These are phyloP conservation scores for Samia ricini DNA, from an alignment of 1,140 invertebrate genomes.

Conservation along the genomic window DNA sequence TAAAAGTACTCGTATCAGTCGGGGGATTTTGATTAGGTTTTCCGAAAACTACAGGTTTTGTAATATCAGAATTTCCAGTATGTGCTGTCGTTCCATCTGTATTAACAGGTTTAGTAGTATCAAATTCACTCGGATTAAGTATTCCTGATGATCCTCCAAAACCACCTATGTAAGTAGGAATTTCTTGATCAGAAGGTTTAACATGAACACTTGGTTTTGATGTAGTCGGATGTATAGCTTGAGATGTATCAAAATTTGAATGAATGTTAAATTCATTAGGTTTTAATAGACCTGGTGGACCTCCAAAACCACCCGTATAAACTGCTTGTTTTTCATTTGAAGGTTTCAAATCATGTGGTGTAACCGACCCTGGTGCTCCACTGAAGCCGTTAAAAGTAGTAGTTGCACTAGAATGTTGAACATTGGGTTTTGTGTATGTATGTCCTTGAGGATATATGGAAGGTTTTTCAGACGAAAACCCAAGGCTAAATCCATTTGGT, in stretches of 20 bases:
- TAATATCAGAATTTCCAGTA: background rate
- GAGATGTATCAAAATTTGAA: background rate
- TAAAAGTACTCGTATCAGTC: constrained; percentile 17
- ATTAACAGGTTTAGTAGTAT: background rate
- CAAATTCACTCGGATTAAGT: constrained; percentile 5
- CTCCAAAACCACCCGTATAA: constrained; percentile 29
- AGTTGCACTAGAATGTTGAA: background rate
- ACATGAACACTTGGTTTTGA: background rate
- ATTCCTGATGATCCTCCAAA: constrained; percentile 21
- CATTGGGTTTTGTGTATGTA: background rate
- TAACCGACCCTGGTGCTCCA: background rate
- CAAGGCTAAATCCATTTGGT: background rate
- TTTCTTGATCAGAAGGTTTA: background rate
- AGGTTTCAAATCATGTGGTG: background rate
- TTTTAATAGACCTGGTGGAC: constrained; percentile 18
- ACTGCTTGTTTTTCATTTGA: constrained; percentile 8
- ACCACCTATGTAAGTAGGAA: background rate
- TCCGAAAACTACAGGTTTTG: background rate
- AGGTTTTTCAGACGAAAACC: background rate
- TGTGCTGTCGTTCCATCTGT: too few species aligned
- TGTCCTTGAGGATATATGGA: background rate
- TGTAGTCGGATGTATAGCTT: background rate
- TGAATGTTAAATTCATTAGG: constrained; percentile 17
- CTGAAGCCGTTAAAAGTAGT: background rate
- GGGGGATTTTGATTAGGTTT: background rate